phyloP scores from a whole-genome alignment of 1,140 invertebrate species.

The Streblospio benedicti region DNA sequence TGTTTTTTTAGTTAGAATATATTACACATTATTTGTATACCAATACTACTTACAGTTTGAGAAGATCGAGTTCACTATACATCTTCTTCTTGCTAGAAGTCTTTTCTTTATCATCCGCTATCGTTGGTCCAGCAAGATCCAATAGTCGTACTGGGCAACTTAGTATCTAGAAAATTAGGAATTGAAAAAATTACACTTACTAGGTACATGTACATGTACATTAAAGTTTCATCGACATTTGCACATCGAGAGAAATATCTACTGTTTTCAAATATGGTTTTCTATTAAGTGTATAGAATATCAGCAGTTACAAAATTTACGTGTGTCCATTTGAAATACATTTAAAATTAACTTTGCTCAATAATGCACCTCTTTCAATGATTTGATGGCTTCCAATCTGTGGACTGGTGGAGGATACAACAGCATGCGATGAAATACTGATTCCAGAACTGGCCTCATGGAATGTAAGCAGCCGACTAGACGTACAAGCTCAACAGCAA shows the following conservation, averaged over 20 bases:
- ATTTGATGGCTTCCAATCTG: slow-evolving; percentile 72
- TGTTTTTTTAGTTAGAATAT: too few relatives aligned
- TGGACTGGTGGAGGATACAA: slow-evolving; percentile 74
- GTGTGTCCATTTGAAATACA: too few relatives aligned
- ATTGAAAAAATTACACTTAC: too few relatives aligned
- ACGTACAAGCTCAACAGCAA: slow-evolving; percentile 75
- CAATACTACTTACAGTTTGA: slow-evolving; percentile 72
- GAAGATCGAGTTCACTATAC: slow-evolving; percentile 65
- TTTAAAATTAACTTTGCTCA: background rate
- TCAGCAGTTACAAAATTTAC: too few relatives aligned
- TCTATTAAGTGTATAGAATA: too few relatives aligned
- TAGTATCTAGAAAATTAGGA: slow-evolving; percentile 49
- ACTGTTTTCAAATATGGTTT: background rate
- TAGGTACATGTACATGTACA: too few relatives aligned
- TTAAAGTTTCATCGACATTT: too few relatives aligned
- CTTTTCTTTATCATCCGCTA: slow-evolving; percentile 60
- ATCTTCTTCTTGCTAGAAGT: slow-evolving; percentile 58
- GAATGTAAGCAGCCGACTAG: slow-evolving; percentile 74
- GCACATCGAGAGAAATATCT: too few relatives aligned
- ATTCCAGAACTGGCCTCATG: slow-evolving; percentile 77
- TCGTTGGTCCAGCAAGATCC: slow-evolving; percentile 59
- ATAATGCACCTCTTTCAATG: slow-evolving; percentile 51
- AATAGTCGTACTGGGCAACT: slow-evolving; percentile 63
- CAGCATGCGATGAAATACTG: slow-evolving; percentile 82
- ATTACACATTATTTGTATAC: too few relatives aligned